These are phyloP conservation scores for Pseudoatta argentina DNA, from an alignment of 1,140 invertebrate species.

Conservation along the genomic window DNA sequence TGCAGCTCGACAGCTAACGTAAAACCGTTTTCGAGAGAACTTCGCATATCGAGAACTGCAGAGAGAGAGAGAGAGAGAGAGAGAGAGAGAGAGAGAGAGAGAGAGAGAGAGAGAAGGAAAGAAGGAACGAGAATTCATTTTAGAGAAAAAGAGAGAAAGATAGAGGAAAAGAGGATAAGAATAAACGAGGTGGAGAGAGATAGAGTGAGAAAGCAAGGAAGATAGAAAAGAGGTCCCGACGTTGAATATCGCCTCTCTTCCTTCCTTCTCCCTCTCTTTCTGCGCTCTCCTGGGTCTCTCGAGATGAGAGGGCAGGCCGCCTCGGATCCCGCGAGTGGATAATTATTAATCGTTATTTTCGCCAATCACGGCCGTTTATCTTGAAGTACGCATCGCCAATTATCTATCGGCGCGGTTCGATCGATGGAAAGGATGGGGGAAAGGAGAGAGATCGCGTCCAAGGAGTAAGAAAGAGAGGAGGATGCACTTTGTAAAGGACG, in stretches of 20 bases:
- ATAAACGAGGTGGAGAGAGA: constrained; percentile 11
- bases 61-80: neutral
- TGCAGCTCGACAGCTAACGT: constrained; percentile 32
- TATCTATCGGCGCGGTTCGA: constrained; percentile 82
- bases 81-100: neutral
- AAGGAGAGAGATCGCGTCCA: constrained; percentile 20
- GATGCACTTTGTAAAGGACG: constrained; percentile 26
- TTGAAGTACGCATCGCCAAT: constrained; percentile 85
- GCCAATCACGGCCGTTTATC: constrained; percentile 85
- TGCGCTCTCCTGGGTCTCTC: constrained; percentile 74
- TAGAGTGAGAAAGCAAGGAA: constrained; percentile 8
- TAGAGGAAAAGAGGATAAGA: neutral
- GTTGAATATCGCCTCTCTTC: constrained; percentile 66
- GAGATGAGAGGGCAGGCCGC: constrained; percentile 83
- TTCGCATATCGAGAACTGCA: constrained; percentile 15
- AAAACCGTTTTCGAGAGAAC: constrained; percentile 40
- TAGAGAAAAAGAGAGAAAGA: neutral
- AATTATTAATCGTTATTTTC: constrained; percentile 86
- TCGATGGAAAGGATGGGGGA: constrained; percentile 9
- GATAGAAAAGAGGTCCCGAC: constrained; percentile 51
- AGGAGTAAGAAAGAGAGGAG: neutral
- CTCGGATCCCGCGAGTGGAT: constrained; percentile 83
- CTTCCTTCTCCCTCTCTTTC: constrained; percentile 59
- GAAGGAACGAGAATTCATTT: neutral
- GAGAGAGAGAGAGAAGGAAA: neutral